Evolutionary conservation across 2,888 invertebrate genomes (phyloP), one percentile per base, ranked within the genome.

Genomic region (Dryobota labecula): DNA sequence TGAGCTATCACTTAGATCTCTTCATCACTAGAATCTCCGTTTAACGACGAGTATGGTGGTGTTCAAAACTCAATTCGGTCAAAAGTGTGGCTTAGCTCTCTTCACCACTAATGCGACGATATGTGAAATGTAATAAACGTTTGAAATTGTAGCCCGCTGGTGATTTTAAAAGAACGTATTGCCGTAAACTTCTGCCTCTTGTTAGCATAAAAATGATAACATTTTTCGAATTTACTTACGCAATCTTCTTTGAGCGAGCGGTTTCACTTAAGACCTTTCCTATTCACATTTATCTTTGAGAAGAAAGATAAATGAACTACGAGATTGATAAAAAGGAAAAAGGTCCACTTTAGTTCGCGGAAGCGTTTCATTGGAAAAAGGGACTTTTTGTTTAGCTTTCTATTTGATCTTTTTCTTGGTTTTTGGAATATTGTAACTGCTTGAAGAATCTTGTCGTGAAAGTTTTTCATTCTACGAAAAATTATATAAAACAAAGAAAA

Each of bases 281-380:
- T 15, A 24, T 27, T n/a, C n/a, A 49, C 33, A 43, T 63, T 58
- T 43, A 49, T 74, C 58, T 80, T 51, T 41, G 24, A 24, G 2
- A 27, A 43, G n/a, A 80, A 63, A 70, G 51, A 75, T 76, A 51
- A 65, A 74, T 75, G 15, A 73, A 58, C 36, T 73, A 41, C 43
- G 8, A 27, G 38, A 76, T 41, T 65, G 76, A 65, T 57, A 75
- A 62, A 13, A 47, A 75, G 24, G 51, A n/a, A 76, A 80, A 66
- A 76, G 57, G 76, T 57, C 27, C 53, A 33, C 49, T 69, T 53
- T 62, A 41, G 47, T 58, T 54, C 30, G 47, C 30, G 49, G 20
- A 62, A 76, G 47, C 56, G 20, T 57, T 76, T 61, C 13, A 51
- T 74, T 62, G 41, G 47, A 36, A 65, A 38, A 80, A 65, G 38